Base-by-base conservation (phyloP, 2,797 vertebrate species). In the Taeniopygia guttata region DNA sequence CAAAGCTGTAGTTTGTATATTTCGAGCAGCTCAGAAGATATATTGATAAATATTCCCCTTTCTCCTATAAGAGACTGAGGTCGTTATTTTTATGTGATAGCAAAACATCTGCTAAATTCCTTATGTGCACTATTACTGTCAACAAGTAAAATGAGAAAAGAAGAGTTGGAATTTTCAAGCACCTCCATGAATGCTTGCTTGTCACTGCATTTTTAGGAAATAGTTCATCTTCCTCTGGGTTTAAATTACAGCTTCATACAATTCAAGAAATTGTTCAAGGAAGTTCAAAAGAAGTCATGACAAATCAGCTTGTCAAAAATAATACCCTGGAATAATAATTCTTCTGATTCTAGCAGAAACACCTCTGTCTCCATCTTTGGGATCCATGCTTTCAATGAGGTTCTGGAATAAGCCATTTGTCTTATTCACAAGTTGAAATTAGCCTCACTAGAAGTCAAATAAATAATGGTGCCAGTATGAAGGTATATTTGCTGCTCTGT, bases 131-230 rank as follows among this genome's bases (percentile, higher is more conserved):
- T 45, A 42, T 95, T 80, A 79, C 75, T 82, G 36, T 84, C 85
- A 80, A 82, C 40, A 89, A 29, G 49, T 81, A 86, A 96, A 68
- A 52, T 78, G 86, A 85, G 66, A 93, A 96, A 95, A 94, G 90
- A 95, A 93, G 84, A 94, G 45, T 68, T 89, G 36, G 34, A 93
- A 94, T 95, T 96, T 95, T 94, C 87, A 82, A 90, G 52, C 13
- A 30, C 32, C 46, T 92, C 63, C 87, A 72, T 69, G 80, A 93
- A 43, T 74, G 22, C 30, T 89, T 94, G 85, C 14, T 81, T 82
- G 46, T 95, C 76, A 77, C 54, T 90, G 45, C 32, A 43, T 55
- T 83, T 92, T 83, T 66, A 84, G 38, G 34, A 80, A 67, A 84
- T 32, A 60, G 16, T 76, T 80, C 16, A 13, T 67, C 19, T 59